Base-by-base conservation (phyloP, 2,888 invertebrate species). In the Cosmia pyralina region DNA sequence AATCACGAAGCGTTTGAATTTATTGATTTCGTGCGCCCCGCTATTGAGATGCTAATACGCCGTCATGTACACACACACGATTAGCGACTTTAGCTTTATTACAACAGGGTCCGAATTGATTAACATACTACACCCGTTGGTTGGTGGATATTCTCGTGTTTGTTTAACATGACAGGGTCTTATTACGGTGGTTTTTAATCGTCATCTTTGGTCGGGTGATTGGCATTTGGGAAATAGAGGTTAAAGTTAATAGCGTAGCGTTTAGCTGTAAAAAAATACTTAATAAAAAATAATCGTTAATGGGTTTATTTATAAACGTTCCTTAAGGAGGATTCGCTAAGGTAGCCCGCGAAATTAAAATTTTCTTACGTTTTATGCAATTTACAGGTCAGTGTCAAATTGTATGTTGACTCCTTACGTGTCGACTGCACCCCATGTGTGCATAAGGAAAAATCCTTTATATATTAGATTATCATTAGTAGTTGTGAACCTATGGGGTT, bases 41-140 rank as follows among this genome's bases (percentile, higher is more conserved):
- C 88, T 84, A 89, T 90, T 88, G 89, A 91, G 88, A 88, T 90
- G 89, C 84, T 90, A 90, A 90, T 89, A 85, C 81, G 77, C 72
- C 58, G 74, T 72, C 63, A 76, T 77, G 65, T 75, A 64, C 64
- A 72, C 64, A 73, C 77, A 78, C 57, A 71, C 75, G 77, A 88
- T 87, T 87, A 87, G 82, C 87, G 77, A 78, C 86, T 83, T 75
- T 88, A 89, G 71, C 58, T 53, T 58, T 22, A 68, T 71, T 69
- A 75, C 28, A 63, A 76, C 85, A 88, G 77, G 68, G 82, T 79
- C 76, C 53, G 81, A 85, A 85, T 84, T 82, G 62, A 81, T 80
- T 75, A 64, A 70, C 68, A n/a, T 4, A 41, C 46, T 55, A 69
- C 34, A 13, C 10, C 4, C 34, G 67, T 13, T 50, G 68, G 68